These are phyloP conservation scores for Papilio protenor DNA, from an alignment of 2,888 invertebrate species.

Conservation along the genomic window DNA sequence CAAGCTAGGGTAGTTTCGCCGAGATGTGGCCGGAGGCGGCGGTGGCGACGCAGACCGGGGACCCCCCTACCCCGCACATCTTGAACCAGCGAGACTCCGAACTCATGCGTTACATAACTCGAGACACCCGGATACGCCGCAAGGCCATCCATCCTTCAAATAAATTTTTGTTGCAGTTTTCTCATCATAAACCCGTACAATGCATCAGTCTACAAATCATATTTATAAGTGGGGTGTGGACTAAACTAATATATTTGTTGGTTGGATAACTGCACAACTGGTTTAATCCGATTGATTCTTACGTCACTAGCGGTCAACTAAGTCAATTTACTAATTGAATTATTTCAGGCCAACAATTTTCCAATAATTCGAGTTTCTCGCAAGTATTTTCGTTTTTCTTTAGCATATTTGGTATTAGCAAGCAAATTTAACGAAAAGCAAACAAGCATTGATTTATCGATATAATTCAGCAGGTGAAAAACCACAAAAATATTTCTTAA, in stretches of 20 bases:
- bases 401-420: no score
- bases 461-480: no score
- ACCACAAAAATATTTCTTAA: no score
- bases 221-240: neutral
- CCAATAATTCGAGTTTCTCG: no score
- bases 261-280: neutral
- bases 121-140: slow-evolving; percentile 73
- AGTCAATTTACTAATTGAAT: neutral
- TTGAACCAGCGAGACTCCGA: slow-evolving; percentile 53
- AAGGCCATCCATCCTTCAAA: slow-evolving; percentile 67
- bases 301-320: neutral
- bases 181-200: slow-evolving; percentile 41
- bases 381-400: no score
- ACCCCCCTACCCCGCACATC: slow-evolving; percentile 46
- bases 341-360: neutral
- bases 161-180: slow-evolving; percentile 58
- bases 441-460: no score
- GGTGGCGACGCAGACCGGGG: slow-evolving; percentile 26
- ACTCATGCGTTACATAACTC: slow-evolving; percentile 68
- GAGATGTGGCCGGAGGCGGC: slow-evolving; percentile 29
- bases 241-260: neutral
- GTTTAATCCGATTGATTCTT: neutral
- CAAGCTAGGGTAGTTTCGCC: slow-evolving; percentile 8
- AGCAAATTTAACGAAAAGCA: no score
- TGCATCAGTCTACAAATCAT: neutral